Base-by-base conservation (phyloP, 1,140 invertebrate genomes). In the Drosophila nebulosa region DNA sequence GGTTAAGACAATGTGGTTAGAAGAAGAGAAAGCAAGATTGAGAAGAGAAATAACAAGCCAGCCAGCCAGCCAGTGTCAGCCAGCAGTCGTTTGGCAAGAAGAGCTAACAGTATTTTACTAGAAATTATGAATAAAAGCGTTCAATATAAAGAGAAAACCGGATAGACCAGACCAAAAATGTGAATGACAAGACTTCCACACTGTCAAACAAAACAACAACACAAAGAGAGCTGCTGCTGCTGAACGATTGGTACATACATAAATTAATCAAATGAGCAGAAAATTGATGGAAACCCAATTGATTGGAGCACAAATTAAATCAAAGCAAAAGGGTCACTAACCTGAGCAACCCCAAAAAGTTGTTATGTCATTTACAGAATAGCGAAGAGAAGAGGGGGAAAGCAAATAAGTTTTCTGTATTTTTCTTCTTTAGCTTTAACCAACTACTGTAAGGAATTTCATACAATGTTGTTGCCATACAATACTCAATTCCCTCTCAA, bases 51-150 rank as follows among this genome's bases (percentile, higher is more conserved):
- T 81, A 85, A 78, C 81, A 67, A 53, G 52, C 21, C n/a, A n/a
- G n/a, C n/a, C n/a, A n/a, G n/a, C n/a, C n/a, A 27, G 24, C 63
- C 46, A 22, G 56, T 59, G 51, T n/a, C n/a, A n/a, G n/a, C n/a
- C 39, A 55, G 32, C n/a, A 5, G 16, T 32, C 10, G 26, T 56
- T 64, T 60, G 57, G 64, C 76, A 84, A 84, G 63, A 74, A 85
- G 83, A 85, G 78, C 81, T 85, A 85, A 85, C 81, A 69, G 80
- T 86, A 80, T 36, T 59, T 77, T 64, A 59, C 63, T 64, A 69
- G 69, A 69, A 86, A 86, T 86, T 86, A 86, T 86, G 81, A 85
- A 85, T 85, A 85, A 86, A 78, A 74, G 53, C 66, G 57, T 66
- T 77, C 69, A 67, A 79, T 79, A 85, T 79, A 85, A 63, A 64